Evolutionary conservation across 2,113 vertebrate species (phyloP).

Genomic region (Cariama cristata): DNA sequence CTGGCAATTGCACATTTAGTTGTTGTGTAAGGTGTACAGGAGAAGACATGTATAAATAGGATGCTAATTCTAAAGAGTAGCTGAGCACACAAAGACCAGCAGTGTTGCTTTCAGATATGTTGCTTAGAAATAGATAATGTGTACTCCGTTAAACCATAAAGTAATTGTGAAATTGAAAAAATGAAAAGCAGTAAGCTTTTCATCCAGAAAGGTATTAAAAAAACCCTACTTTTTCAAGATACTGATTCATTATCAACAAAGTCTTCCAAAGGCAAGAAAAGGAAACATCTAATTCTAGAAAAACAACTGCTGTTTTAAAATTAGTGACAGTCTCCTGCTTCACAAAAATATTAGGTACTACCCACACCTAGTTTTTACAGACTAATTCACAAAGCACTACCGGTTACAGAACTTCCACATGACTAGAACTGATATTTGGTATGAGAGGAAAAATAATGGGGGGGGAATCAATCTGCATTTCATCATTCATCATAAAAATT

Average conservation of each 20-base stretch:
- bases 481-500: background rate
- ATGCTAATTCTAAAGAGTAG: background rate
- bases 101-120: background rate
- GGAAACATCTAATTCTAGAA: background rate
- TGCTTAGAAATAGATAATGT: background rate
- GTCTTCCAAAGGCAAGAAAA: background rate
- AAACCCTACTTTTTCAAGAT: background rate
- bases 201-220: background rate
- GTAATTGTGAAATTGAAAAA: background rate
- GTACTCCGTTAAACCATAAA: background rate
- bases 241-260: background rate
- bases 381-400: background rate
- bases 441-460: background rate
- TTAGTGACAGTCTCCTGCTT: background rate
- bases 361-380: background rate
- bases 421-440: background rate
- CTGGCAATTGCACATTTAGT: background rate
- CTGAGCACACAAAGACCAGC: background rate
- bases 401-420: background rate
- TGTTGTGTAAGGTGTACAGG: rapidly evolving
- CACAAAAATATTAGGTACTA: background rate
- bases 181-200: background rate
- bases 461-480: background rate
- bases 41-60: background rate
- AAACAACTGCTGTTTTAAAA: background rate